Base-by-base conservation (phyloP, 2,888 invertebrate species). In the Asteroscopus sphinx region DNA sequence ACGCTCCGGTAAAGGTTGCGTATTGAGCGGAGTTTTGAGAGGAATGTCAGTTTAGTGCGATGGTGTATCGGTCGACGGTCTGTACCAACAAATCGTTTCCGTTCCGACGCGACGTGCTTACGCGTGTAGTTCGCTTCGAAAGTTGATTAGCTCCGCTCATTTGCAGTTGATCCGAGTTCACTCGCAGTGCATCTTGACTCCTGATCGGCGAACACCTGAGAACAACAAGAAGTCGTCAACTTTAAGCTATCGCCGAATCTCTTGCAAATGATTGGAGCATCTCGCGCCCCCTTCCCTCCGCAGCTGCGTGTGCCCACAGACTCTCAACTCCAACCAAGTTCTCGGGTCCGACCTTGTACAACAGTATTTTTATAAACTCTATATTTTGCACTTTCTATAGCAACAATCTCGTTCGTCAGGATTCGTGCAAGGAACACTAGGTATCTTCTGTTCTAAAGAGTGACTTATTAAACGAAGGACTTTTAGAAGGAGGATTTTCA, bases 271-370 rank as follows among this genome's bases (percentile, higher is more conserved):
- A 17, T 13, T 4, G 30, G 2, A 21, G 4, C 28, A 9, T 9
- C 28, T 9, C 28, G 9, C 6, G 7, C 6, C n/a, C 12, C 35
- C 9, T 52, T 45, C 30, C 25, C 21, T 16, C n/a, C 3, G n/a
- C n/a, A n/a, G n/a, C n/a, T n/a, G n/a, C n/a, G 17, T 45, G 46
- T 42, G 21, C 4, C 8, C 42, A 32, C 37, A 26, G 8, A 39
- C 33, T 40, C 45, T 17, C n/a, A 11, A 48, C 17, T 42, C 15
- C 37, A 66, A 74, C 63, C 69, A 74, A 62, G 36, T 53, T 44
- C 63, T 65, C 49, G 75, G 72, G 74, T 72, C 69, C 76, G 75
- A 74, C 69, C 66, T 69, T 52, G 51, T 54, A 53, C 12, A 16
- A 37, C 41, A 46, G 32, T 45, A 35, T 52, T 39, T 54, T 46